Evolutionary conservation across 2,888 invertebrate genomes (phyloP).

Genomic region (Trissolcus brochymenae): DNA sequence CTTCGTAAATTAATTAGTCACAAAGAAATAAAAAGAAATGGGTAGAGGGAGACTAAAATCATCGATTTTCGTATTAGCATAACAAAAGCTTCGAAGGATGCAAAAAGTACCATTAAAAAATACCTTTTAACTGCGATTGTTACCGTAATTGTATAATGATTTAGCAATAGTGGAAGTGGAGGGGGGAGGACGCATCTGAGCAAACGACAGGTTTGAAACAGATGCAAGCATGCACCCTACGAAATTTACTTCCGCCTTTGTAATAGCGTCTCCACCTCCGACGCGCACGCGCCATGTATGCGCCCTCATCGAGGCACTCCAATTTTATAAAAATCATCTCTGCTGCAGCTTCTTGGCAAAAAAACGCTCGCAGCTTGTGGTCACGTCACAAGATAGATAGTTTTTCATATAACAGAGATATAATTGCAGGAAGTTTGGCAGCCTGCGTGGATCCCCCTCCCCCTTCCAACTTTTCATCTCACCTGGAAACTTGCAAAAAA

Average conservation of each 20-base stretch:
- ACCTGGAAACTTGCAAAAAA: constrained; percentile 41
- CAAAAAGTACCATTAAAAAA: too few species aligned
- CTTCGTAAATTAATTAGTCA: too few species aligned
- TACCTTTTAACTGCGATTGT: neutral
- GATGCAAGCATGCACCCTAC: constrained; percentile 42
- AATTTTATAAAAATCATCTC: constrained; percentile 45
- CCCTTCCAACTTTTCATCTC: constrained; percentile 46
- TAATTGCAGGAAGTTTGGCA: constrained; percentile 58
- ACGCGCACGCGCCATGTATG: constrained; percentile 51
- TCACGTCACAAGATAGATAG: constrained; percentile 44
- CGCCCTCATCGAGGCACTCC: constrained; percentile 50
- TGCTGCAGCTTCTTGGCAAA: constrained; percentile 26
- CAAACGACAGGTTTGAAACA: constrained; percentile 50
- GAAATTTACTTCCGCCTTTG: constrained; percentile 50
- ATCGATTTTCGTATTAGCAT: too few species aligned
- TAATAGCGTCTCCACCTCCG: constrained; percentile 42
- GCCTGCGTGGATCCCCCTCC: constrained; percentile 46
- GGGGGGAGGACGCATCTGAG: constrained; percentile 1
- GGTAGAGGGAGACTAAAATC: too few species aligned
- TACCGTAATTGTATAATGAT: neutral
- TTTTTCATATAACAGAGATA: constrained; percentile 49
- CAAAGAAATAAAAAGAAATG: too few species aligned
- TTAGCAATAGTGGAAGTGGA: neutral
- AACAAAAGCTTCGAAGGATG: too few species aligned
- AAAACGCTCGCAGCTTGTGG: constrained; percentile 56